Base-by-base conservation (phyloP, 2,888 invertebrate species). In the Abscondita cerata region DNA sequence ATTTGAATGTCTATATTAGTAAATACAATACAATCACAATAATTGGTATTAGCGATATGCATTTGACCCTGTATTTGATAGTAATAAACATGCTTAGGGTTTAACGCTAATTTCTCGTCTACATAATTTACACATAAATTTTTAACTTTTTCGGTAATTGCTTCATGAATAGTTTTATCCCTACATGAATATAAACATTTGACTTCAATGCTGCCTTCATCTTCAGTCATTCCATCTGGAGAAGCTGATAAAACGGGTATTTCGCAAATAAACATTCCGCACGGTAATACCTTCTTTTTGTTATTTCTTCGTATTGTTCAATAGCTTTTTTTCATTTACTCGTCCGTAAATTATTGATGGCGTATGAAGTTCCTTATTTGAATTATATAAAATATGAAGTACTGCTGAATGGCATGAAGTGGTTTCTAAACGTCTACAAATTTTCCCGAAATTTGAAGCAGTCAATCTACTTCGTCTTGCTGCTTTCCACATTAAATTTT, bases 91-190 rank as follows among this genome's bases (percentile, higher is more conserved):
- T 44, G 11, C 19, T 44, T 44, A 44, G 15, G 1, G 11, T 66
- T 64, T 46, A 69, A 67, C 54, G 72, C 69, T 60, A n/a, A n/a
- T n/a, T n/a, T n/a, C n/a, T n/a, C 62, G 65, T 13, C 15, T 66
- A 12, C 68, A 59, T 19, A 56, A 57, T 53, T n/a, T n/a, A 57
- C 34, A 31, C 38, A 65, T 52, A 52, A 51, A 56, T 41, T 61
- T 31, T 53, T 60, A 54, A 25, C 25, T 33, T 3, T 33, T 20
- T 5, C 8, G 1, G 57, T 63, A 51, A 67, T 62, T 48, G 64
- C 47, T 31, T 67, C 62, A 34, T 51, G 61, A 15, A 67, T 68
- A 53, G 41, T 62, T 18, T 16, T 52, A 41, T 38, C 47, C 25
- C 33, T 46, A 13, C 63, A 55, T 56, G 6, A 61, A 40, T 59